Percentiles rank a stretch among this genome's conserved stretches.
Conservation (phyloP, 1,140 invertebrate species). For the Bombus pascuorum region DNA sequence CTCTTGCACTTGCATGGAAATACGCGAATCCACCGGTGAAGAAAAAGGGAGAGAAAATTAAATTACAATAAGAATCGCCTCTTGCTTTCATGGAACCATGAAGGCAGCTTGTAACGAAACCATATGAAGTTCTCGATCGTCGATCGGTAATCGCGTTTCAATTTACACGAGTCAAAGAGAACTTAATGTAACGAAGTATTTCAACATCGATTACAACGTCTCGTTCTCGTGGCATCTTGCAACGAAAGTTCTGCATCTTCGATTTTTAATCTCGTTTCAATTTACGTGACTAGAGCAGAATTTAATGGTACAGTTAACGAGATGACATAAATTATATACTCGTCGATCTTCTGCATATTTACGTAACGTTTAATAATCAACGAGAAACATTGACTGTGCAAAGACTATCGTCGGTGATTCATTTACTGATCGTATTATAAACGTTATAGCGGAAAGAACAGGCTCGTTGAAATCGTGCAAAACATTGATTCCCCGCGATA, state of each 20-base stretch:
- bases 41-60: background rate
- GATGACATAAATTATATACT: background rate
- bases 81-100: no score
- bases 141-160: background rate
- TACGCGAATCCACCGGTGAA: conserved; percentile 7
- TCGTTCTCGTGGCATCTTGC: no score
- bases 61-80: background rate
- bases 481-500: background rate
- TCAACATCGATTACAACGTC: no score
- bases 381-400: background rate
- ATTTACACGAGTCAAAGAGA: background rate
- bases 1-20: conserved; percentile 29
- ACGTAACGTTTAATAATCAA: background rate
- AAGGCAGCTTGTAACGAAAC: background rate
- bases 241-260: background rate
- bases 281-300: background rate
- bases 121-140: background rate
- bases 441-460: background rate
- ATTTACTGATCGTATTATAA: background rate
- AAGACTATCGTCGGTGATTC: conserved; percentile 25
- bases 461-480: background rate
- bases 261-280: background rate
- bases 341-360: background rate
- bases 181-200: background rate
- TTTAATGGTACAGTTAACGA: background rate